Conservation (phyloP, 2,888 invertebrate genomes). For the Heliconius erato region DNA sequence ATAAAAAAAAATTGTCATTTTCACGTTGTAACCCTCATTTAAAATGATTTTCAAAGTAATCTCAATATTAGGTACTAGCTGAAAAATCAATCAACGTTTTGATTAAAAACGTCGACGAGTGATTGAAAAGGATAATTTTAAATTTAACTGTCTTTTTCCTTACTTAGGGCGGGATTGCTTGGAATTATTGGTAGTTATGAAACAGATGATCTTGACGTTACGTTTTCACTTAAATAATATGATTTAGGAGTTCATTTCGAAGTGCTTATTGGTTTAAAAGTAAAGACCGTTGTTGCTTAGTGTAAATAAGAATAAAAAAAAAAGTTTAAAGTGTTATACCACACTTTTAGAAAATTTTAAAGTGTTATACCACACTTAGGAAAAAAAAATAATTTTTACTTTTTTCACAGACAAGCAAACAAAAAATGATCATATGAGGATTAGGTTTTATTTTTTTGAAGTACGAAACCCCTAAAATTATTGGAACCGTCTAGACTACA, state of each 20-base stretch:
- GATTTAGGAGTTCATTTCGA: not conserved
- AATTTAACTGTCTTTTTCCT: conserved; percentile 20
- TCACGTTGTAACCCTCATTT: no score
- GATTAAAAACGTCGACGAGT: conserved; percentile 17
- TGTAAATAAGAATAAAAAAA: no score
- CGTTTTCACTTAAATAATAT: not conserved
- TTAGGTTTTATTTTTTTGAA: not conserved
- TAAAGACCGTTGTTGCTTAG: no score
- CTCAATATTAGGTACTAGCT: not conserved
- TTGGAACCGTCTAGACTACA: no score
- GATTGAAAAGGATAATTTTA: conserved; percentile 22
- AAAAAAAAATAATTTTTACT: no score
- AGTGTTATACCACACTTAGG: no score
- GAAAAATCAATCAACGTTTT: conserved; percentile 20
- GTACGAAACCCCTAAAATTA: not conserved
- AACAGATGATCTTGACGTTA: conserved; percentile 11
- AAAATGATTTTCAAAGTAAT: no score
- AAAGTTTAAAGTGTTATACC: no score
- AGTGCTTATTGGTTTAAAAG: not conserved
- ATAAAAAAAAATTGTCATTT: no score
- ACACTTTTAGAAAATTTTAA: no score
- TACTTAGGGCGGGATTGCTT: not conserved
- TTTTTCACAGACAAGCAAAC: no score
- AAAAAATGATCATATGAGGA: not conserved
- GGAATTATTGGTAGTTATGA: conserved; percentile 8